A percentile compares a stretch with the other conserved stretches of the same genome.
Conservation (phyloP, 2,113 vertebrate species). For the Laticauda laticaudata region DNA sequence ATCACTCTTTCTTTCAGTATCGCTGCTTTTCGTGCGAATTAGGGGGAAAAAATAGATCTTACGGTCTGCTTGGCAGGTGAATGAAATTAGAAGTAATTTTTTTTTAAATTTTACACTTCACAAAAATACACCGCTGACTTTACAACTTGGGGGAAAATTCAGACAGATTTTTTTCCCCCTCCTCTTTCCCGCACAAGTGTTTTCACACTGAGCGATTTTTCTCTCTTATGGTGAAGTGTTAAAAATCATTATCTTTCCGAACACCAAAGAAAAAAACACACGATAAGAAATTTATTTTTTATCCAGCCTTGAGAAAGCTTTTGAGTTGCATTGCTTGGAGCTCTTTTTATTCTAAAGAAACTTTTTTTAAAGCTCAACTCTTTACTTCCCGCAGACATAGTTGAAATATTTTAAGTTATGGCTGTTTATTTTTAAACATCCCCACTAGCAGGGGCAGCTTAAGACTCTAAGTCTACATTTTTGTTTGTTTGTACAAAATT, state of each 20-base stretch:
- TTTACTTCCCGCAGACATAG: neutral
- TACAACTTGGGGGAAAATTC: slow-evolving; percentile 38
- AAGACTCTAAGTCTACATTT: neutral
- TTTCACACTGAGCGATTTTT: slow-evolving; percentile 39
- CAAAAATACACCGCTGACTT: slow-evolving; percentile 15
- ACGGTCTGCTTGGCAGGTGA: neutral
- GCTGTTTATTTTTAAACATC: neutral
- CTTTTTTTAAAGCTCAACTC: neutral
- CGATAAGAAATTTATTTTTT: too few species aligned
- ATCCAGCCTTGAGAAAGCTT: neutral
- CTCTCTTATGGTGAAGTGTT: neutral
- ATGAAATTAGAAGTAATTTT: slow-evolving; percentile 32
- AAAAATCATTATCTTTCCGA: slow-evolving; percentile 23
- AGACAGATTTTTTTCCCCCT: slow-evolving; percentile 27
- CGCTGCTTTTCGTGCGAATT: neutral
- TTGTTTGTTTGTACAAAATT: accelerated
- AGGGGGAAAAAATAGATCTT: slow-evolving; percentile 21
- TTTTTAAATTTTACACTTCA: slow-evolving; percentile 45
- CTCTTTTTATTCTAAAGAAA: neutral
- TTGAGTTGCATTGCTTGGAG: neutral
- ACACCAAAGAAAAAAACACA: neutral
- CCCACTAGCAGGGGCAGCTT: neutral
- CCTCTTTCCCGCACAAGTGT: neutral
- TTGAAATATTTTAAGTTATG: neutral
- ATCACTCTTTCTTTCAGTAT: neutral